Base-by-base conservation (phyloP, 2,797 vertebrate species). In the Channallabes apus region DNA sequence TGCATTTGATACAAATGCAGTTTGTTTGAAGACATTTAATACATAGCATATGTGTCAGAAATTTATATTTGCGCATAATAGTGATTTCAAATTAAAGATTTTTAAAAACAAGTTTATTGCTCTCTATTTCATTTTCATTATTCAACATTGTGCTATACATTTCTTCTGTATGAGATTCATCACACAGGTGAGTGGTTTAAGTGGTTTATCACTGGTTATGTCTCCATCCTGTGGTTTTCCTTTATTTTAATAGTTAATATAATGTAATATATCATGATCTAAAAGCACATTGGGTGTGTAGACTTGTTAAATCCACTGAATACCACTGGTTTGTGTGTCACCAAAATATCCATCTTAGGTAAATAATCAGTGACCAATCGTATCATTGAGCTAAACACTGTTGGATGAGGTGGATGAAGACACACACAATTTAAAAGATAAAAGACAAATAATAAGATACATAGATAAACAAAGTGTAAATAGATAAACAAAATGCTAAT, bases 31-130 rank as follows among this genome's bases (percentile, higher is more conserved):
- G 46, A 24, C n/a, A n/a, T 86, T 85, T 88, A 88, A 90, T 91
- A 93, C 90, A 92, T 54, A 87, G 61, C 38, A 89, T 54, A 88
- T 87, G 61, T 82, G 22, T 85, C 54, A 84, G 24, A 65, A 27
- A 61, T 56, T 88, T 77, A 51, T 81, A 54, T 73, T 38, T 62
- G 89, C 29, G 84, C 85, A 59, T 87, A 35, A 84, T 81, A 76
- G 15, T 59, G 83, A 87, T 56, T 71, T 87, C 27, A 89, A 82
- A 83, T 80, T 59, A 86, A 85, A 83, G 24, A 51, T 51, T 62
- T 82, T 64, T 58, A 67, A 82, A 73, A 64, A 32, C 2, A 72
- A 15, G 20, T 75, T 65, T 14, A n/a, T 6, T 78, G 56, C 29
- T 3, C 0, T 77, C 8, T 35, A 14, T 78, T 61, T 61, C 2